Percentiles rank a stretch among this genome's conserved stretches.
Evolutionary conservation across 2,888 invertebrate species (phyloP).

Genomic region (Automeris io): DNA sequence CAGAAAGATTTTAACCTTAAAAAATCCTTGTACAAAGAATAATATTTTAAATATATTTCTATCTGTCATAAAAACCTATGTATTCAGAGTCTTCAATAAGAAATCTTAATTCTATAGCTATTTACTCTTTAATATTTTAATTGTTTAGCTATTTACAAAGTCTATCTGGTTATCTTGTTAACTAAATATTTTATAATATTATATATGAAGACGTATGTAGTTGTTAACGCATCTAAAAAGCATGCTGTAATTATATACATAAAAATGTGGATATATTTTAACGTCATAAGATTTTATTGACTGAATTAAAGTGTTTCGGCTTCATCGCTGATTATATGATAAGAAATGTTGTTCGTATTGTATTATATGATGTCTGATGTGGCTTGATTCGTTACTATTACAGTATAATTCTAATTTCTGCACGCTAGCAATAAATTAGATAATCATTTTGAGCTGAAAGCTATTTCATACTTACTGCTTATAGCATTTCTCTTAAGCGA

Average conservation of each 20-base stretch:
- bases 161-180: slow-evolving; percentile 67
- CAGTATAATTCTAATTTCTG: slow-evolving; percentile 18
- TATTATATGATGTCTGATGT: slow-evolving; percentile 16
- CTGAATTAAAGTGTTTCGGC: slow-evolving; percentile 54
- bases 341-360: slow-evolving; percentile 32
- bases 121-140: slow-evolving; percentile 43
- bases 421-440: slow-evolving; percentile 31
- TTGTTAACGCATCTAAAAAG: slow-evolving; percentile 35
- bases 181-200: slow-evolving; percentile 60
- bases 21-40: slow-evolving; percentile 33
- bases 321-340: slow-evolving; percentile 36
- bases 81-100: slow-evolving; percentile 38
- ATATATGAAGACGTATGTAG: slow-evolving; percentile 48
- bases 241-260: slow-evolving; percentile 50
- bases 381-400: slow-evolving; percentile 34
- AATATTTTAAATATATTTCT: slow-evolving; percentile 18
- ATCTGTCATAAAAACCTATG: slow-evolving; percentile 26
- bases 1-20: slow-evolving; percentile 18
- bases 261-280: slow-evolving; percentile 28
- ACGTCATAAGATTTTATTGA: slow-evolving; percentile 53
- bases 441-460: neutral
- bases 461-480: slow-evolving; percentile 11
- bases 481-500: slow-evolving; percentile 42
- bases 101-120: slow-evolving; percentile 31
- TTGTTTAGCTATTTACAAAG: slow-evolving; percentile 65